Conservation (phyloP, 1,140 invertebrate genomes). For the Zaprionus gabonicus region DNA sequence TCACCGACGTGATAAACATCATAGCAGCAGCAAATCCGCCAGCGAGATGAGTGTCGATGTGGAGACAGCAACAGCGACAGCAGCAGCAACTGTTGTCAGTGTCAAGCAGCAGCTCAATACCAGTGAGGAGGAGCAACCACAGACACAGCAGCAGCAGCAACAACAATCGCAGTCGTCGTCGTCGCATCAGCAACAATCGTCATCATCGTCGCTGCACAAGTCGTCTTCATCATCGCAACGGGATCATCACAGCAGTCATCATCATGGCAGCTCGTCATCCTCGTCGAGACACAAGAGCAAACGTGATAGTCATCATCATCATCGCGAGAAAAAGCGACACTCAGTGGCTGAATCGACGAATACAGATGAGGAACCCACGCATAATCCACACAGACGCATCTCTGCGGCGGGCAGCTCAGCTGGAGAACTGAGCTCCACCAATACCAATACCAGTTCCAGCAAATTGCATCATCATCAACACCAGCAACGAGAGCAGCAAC, state of each 20-base stretch:
- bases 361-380: slow-evolving; percentile 71
- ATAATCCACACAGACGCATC: slow-evolving; percentile 63
- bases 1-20: slow-evolving; percentile 64
- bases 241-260: neutral
- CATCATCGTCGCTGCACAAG: slow-evolving; percentile 64
- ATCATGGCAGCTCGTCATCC: slow-evolving; percentile 58
- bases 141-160: slow-evolving; percentile 44
- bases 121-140: slow-evolving; percentile 63
- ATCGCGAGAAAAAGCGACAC: slow-evolving; percentile 79
- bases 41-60: slow-evolving; percentile 30
- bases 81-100: slow-evolving; percentile 15
- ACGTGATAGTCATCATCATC: slow-evolving; percentile 70
- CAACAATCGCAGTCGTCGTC: slow-evolving; percentile 22
- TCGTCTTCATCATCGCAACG: slow-evolving; percentile 68
- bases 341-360: slow-evolving; percentile 73
- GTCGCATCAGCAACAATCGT: slow-evolving; percentile 67
- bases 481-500: slow-evolving; percentile 27
- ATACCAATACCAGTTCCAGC: slow-evolving; percentile 47
- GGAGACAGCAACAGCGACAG: slow-evolving; percentile 20
- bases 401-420: slow-evolving; percentile 61
- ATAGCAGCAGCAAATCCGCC: slow-evolving; percentile 52
- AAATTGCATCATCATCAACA: slow-evolving; percentile 50
- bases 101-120: slow-evolving; percentile 53
- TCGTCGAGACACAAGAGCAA: slow-evolving; percentile 72
- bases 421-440: slow-evolving; percentile 60